Evolutionary conservation across 2,113 vertebrate genomes (phyloP).

Genomic region (Bufo gargarizans): DNA sequence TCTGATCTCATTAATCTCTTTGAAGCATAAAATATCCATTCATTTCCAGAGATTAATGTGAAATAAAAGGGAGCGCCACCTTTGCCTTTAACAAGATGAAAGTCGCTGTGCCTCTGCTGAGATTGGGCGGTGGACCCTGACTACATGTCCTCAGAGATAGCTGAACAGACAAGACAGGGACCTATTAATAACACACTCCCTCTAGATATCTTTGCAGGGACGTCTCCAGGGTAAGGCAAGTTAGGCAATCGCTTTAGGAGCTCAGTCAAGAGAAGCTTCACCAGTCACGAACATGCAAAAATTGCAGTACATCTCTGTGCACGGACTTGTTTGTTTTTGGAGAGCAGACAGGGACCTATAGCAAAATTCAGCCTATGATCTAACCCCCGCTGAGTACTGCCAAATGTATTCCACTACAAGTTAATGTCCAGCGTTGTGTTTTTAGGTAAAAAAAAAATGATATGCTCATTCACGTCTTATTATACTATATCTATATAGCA

Average conservation of each 20-base stretch:
- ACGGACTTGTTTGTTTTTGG: background rate
- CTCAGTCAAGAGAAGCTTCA: background rate
- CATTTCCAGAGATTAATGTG: background rate
- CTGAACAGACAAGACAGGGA: slow-evolving; percentile 4
- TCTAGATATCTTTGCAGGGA: background rate
- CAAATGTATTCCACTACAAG: too few relatives aligned
- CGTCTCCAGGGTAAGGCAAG: slow-evolving; percentile 9
- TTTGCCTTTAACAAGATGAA: slow-evolving; percentile 21
- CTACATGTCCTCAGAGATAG: slow-evolving; percentile 4
- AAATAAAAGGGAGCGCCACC: slow-evolving; percentile 7
- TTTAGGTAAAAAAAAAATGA: too few relatives aligned
- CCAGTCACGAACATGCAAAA: background rate
- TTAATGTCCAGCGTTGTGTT: too few relatives aligned
- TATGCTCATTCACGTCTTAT: too few relatives aligned
- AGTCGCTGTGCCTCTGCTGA: background rate
- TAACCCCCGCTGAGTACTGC: too few relatives aligned
- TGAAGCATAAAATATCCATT: slow-evolving; percentile 18
- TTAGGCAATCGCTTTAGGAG: slow-evolving; percentile 9
- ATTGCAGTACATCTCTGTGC: background rate
- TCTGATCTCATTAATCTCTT: background rate
- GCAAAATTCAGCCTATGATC: too few relatives aligned
- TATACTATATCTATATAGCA: too few relatives aligned
- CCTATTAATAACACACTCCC: slow-evolving; percentile 17
- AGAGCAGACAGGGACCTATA: too few relatives aligned
- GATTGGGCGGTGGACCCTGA: background rate